Base-by-base conservation (phyloP, 2,888 invertebrate species). In the Nebria brevicollis region DNA sequence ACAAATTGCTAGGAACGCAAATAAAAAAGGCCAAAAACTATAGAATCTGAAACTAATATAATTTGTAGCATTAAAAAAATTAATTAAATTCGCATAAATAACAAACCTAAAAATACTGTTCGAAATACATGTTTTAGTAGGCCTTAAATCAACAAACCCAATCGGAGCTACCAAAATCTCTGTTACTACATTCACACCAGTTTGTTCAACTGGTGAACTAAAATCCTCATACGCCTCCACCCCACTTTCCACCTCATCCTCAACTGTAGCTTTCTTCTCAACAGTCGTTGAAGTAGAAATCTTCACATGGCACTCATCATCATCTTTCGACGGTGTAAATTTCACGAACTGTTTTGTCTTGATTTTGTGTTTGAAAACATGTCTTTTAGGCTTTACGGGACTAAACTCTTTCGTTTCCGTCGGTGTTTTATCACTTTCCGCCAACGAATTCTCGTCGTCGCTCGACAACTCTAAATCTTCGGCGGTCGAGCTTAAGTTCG, bases 391-490 rank as follows among this genome's bases (percentile, higher is more conserved):
- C 26, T 74, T 66, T 43, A 43, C 72, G 20, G 78, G 72, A 42
- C 81, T 66, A 41, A 82, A 81, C 11, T 82, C 82, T 64, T 42
- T 66, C 8, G 41, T 66, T 26, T 75, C 77, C 6, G 82, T 73
- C 13, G 82, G 80, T 42, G 77, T 82, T 70, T 80, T 79, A 2
- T 79, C 77, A 43, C 65, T 77, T 72, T 83, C 78, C 20, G 68
- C 88, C 1, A 88, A 86, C 0, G 87, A 88, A 42, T 83, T 85
- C 5, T 89, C 90, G 65, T 89, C 88, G 76, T 89, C 88, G 82
- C 90, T 90, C 0, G 89, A 88, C 91, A 91, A 87, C 87, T 90
- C 86, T 82, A 89, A 87, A 86, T 91, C 89, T 88, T 81, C 77
- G 13, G 81, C 66, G 10, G 77, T 81, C 72, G 81, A 81, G 41